Conservation (phyloP, 2,113 vertebrate species). For the Myrmecophaga tridactyla region DNA sequence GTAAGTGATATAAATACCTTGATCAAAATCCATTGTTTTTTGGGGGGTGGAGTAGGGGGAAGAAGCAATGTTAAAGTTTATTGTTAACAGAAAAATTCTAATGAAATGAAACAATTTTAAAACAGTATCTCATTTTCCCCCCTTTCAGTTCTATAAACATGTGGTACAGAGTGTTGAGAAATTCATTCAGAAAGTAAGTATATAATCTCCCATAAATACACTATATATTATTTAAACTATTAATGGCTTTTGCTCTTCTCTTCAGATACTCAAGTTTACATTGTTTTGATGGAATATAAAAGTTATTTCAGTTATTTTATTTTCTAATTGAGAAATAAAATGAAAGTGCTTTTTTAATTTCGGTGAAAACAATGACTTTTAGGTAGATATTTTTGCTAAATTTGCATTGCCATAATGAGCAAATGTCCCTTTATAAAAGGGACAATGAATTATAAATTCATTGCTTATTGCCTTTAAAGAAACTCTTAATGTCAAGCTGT, state of each 20-base stretch:
- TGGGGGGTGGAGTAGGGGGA: too few relatives aligned
- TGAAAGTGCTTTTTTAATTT: not conserved
- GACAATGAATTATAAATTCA: not conserved
- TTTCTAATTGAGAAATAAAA: slow-evolving; percentile 34
- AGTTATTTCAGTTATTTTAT: slow-evolving; percentile 7
- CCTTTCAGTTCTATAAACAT: slow-evolving; percentile 98
- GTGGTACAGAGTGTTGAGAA: slow-evolving; percentile 99
- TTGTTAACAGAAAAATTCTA: slow-evolving; percentile 20
- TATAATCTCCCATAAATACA: not conserved
- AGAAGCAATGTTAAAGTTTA: not conserved
- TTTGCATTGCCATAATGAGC: not conserved
- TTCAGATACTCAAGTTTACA: not conserved
- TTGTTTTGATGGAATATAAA: slow-evolving; percentile 19
- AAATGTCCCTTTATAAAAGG: not conserved
- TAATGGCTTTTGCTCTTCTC: not conserved
- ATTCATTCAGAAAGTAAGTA: slow-evolving; percentile 97
- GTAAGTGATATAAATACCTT: not conserved
- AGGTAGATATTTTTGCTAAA: not conserved
- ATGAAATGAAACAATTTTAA: slow-evolving; percentile 32
- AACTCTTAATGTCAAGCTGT: slow-evolving; percentile 7
- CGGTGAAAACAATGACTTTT: not conserved
- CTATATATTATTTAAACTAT: not conserved
- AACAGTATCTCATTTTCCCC: slow-evolving; percentile 51
- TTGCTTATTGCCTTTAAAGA: not conserved
- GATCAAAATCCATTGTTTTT: slow-evolving; percentile 17